Evolutionary conservation across 2,888 invertebrate species (phyloP), one percentile per base, ranked within the genome.

Genomic region (Trichopoda pennipes): DNA sequence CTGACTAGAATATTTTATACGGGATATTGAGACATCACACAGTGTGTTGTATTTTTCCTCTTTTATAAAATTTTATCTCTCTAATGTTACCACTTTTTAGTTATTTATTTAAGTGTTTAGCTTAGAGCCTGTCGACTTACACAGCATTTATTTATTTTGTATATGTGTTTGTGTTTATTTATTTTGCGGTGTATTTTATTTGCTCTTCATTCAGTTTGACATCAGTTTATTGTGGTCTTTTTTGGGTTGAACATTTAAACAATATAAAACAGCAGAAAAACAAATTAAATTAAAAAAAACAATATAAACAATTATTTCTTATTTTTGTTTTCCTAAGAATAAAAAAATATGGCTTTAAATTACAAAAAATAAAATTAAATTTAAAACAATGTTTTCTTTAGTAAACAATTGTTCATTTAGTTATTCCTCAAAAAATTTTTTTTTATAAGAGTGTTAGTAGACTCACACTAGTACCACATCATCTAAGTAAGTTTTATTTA

Each of bases 201-300:
- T 38, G 49, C 16, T 32, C 47, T 49, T 38, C 47, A 23, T 23
- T 70, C 53, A 32, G 66, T 23, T 56, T 64, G 70, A 53, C 72
- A 68, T 68, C 66, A 81, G 81, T 81, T 76, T 68, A 55, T 72
- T 76, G 55, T 73, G 81, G 72, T 68, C 68, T 72, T 68, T 74
- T 56, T 69, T 49, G 69, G 74, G 69, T 44, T 38, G 44, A 74
- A 64, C 61, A 69, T 63, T 81, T 28, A 68, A 72, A 58, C 56
- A 17, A 60, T 49, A 63, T 32, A 19, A 23, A 35, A 49, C 21
- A 64, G 38, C 7, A 64, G 42, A 63, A 47, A 51, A 61, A 16
- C 14, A 51, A 61, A 51, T 16, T n/a, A 14, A 61, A 61, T 42
- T 49, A 51, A 51, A 61, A 73, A 63, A 19, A 49, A 19, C 14